Base-by-base conservation (phyloP, 2,888 invertebrate genomes). In the Oxytorus armatus region DNA sequence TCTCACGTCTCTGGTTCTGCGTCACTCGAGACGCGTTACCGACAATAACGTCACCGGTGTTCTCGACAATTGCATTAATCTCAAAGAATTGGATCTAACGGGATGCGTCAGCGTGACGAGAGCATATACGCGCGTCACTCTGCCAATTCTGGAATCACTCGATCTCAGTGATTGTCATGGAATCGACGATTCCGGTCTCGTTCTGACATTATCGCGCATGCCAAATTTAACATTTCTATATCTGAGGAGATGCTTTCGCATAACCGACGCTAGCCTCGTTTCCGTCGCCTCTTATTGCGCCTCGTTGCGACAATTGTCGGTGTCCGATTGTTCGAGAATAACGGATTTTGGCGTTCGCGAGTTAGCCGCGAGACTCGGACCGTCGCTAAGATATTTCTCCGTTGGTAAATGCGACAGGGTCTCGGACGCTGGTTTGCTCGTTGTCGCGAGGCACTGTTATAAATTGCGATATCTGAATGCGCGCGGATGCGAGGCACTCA, bases 371-470 rank as follows among this genome's bases (percentile, higher is more conserved):
- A 93, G 97, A 88, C 92, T 98, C 23, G 97, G 97, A 0, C 96
- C 97, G 0, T 97, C 96, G n/a, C 92, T 98, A 82, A 94, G 98
- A 16, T 98, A 98, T 92, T 94, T 98, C 11, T 98, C 98, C 25
- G 97, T 98, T 25, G 98, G 98, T 18, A 98, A 98, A 92, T 98
- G 98, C 92, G 97, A 97, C 84, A 96, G 96, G 91, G 96, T 98
- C 1, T 97, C 96, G 42, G 98, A 98, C 90, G 97, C 97, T 0
- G 98, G 98, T 0, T 93, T 98, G 1, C 95, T 97, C 85, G 96
- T 97, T 42, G 94, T 98, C 5, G 97, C 97, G 0, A 93, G 97
- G 44, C 95, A 97, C 74, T 98, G 98, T 90, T 97, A 97, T 91
- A 97, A 97, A 90, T 92, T 98, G 65, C 93, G 97, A 23, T 98